Conservation (phyloP, 2,113 vertebrate species). For the Marcusenius ussheri region DNA sequence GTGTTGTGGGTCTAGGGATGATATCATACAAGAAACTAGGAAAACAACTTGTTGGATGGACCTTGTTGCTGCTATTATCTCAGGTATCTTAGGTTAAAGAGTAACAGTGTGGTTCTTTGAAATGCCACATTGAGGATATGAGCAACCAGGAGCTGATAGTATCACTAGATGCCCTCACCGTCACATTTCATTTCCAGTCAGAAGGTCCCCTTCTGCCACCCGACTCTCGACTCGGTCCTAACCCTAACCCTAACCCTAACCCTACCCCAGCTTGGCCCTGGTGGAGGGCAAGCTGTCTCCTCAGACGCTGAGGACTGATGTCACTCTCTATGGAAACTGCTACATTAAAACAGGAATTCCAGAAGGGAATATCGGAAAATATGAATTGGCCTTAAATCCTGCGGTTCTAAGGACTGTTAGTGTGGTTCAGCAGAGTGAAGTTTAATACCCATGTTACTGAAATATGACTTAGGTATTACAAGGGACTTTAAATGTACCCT, state of each 20-base stretch:
- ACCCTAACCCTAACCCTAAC: too few relatives aligned
- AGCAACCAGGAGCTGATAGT: neutral
- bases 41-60: neutral
- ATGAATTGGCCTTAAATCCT: neutral
- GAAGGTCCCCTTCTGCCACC: neutral
- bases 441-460: slow-evolving; percentile 49
- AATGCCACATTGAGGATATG: neutral
- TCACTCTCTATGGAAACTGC: slow-evolving; percentile 29
- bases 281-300: neutral
- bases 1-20: neutral
- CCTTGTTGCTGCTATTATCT: neutral
- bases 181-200: neutral
- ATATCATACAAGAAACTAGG: neutral
- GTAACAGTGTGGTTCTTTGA: neutral
- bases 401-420: slow-evolving; percentile 26
- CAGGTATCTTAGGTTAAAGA: neutral
- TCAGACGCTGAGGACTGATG: slow-evolving; percentile 51
- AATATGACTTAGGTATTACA: slow-evolving; percentile 56
- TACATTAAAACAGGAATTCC: neutral
- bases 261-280: neutral
- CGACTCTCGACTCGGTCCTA: too few relatives aligned
- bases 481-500: slow-evolving; percentile 42
- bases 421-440: slow-evolving; percentile 37
- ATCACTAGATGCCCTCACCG: too few relatives aligned
- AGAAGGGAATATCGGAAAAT: neutral